Percentiles rank a stretch among this genome's conserved stretches.
Conservation (phyloP, 2,888 invertebrate species). For the Nomada ruficornis region DNA sequence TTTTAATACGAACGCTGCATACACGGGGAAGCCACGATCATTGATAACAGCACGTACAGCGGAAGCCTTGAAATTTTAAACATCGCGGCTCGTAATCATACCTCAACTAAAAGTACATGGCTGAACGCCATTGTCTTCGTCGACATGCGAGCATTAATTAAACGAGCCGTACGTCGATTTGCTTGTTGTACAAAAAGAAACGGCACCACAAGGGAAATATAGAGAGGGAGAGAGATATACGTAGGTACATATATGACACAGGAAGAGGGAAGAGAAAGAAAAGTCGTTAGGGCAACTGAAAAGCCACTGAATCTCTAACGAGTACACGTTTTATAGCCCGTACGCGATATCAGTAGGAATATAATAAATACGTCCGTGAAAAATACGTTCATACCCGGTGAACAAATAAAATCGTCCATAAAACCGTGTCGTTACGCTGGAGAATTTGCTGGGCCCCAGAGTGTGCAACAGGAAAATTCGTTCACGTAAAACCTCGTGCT, state of each 20-base stretch:
- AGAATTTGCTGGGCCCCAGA: conserved; percentile 52
- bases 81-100: conserved; percentile 37
- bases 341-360: conserved; percentile 41
- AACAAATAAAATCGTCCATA: conserved; percentile 66
- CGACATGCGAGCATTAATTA: conserved; percentile 40
- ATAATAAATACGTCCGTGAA: conserved; percentile 51
- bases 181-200: background rate
- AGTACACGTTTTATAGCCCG: conserved; percentile 39
- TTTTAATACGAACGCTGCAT: conserved; percentile 17
- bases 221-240: background rate
- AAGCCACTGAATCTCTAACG: conserved; percentile 42
- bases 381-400: conserved; percentile 40
- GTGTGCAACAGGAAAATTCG: conserved; percentile 45
- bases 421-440: conserved; percentile 61
- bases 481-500: no score
- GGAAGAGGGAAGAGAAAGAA: background rate
- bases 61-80: conserved; percentile 42
- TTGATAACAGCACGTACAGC: conserved; percentile 4
- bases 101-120: conserved; percentile 10
- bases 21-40: conserved; percentile 4
- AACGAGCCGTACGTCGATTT: conserved; percentile 32
- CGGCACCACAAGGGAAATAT: background rate
- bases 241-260: no score
- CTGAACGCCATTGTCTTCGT: conserved; percentile 26
- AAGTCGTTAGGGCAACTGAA: conserved; percentile 1